These are phyloP conservation scores for Hiodon alosoides DNA, from an alignment of 2,113 vertebrate species.

Conservation along the genomic window DNA sequence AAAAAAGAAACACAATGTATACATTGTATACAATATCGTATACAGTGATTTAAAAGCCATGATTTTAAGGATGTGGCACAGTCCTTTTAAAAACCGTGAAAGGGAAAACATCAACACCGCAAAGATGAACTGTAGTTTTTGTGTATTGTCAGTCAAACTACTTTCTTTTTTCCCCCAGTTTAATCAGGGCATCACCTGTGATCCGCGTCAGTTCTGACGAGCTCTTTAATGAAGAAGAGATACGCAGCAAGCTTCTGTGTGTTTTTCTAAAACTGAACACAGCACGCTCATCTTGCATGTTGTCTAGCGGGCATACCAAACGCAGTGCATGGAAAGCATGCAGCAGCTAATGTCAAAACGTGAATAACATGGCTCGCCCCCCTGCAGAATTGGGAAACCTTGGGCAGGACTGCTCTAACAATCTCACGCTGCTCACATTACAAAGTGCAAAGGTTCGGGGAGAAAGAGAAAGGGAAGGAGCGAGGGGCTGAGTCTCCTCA, in stretches of 20 bases:
- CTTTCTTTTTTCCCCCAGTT: too few relatives aligned
- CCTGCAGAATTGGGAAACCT: constrained; percentile 58
- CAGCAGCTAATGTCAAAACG: constrained; percentile 50
- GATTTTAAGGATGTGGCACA: too few relatives aligned
- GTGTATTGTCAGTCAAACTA: too few relatives aligned
- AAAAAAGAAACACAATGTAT: too few relatives aligned
- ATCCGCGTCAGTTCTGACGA: neutral
- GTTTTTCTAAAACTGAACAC: neutral
- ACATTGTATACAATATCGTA: too few relatives aligned
- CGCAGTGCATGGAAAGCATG: constrained; percentile 50
- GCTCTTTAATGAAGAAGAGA: neutral
- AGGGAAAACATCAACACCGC: too few relatives aligned
- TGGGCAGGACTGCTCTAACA: constrained; percentile 53
- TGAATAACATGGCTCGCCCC: constrained; percentile 59
- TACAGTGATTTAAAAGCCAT: too few relatives aligned
- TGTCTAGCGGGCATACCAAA: constrained; percentile 50
- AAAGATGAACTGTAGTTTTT: too few relatives aligned
- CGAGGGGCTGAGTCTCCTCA: constrained; percentile 55
- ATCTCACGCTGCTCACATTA: constrained; percentile 67
- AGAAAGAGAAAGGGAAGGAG: constrained; percentile 44
- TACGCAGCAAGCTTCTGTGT: neutral
- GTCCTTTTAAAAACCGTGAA: too few relatives aligned
- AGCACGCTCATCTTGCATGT: constrained; percentile 25
- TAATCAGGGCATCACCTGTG: neutral
- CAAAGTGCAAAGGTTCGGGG: constrained; percentile 64